phyloP scores from a whole-genome alignment of 1,140 invertebrate species.

The Drosophila ercepeae region DNA sequence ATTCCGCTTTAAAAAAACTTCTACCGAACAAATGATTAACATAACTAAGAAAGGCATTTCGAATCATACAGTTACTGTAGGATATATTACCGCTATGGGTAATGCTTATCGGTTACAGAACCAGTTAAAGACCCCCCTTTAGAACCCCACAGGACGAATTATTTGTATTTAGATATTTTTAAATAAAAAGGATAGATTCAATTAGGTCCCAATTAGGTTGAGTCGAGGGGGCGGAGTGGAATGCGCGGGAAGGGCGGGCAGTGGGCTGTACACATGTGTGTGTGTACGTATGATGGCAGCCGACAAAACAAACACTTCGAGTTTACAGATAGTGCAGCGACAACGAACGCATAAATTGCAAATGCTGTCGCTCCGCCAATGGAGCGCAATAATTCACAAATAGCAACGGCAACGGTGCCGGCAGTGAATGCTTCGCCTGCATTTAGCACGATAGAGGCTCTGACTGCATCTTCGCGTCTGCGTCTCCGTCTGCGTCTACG shows the following conservation, averaged over 20 bases:
- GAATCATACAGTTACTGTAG: too few relatives aligned
- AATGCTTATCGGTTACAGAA: too few relatives aligned
- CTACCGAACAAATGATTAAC: too few relatives aligned
- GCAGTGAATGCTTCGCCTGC: slow-evolving; percentile 4
- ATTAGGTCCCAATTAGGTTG: too few relatives aligned
- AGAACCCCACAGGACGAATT: too few relatives aligned
- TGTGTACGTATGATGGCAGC: neutral
- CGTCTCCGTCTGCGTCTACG: neutral
- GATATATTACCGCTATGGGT: too few relatives aligned
- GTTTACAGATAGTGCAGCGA: slow-evolving; percentile 49
- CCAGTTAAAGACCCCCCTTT: too few relatives aligned
- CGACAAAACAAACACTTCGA: slow-evolving; percentile 11
- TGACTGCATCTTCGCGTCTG: slow-evolving; percentile 22
- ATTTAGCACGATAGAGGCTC: slow-evolving; percentile 27
- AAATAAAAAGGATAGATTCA: too few relatives aligned
- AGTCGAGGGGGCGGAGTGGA: too few relatives aligned
- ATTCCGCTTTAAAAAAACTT: too few relatives aligned
- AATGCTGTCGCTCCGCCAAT: slow-evolving; percentile 64
- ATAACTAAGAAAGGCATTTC: too few relatives aligned
- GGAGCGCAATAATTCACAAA: slow-evolving; percentile 72
- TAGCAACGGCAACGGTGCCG: slow-evolving; percentile 47
- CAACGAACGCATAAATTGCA: slow-evolving; percentile 75
- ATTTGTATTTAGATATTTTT: too few relatives aligned
- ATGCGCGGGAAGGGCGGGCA: neutral
- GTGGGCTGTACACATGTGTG: neutral